Conservation (phyloP, 1,140 invertebrate species). For the Probaryconus sp. region DNA sequence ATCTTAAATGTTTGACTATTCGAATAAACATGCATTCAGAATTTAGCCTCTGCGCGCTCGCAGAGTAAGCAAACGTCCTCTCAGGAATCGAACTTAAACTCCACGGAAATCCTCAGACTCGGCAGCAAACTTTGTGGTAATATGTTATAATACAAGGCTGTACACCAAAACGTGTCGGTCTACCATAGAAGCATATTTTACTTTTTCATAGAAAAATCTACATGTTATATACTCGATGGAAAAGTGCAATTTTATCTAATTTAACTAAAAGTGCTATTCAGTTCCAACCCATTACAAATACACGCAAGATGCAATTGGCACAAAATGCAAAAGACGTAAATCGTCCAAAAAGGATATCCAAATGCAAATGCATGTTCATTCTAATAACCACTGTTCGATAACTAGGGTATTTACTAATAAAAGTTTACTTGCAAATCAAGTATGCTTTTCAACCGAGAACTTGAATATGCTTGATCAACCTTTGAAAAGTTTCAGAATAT, state of each 20-base stretch:
- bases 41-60: neutral
- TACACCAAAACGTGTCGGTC: too few species aligned
- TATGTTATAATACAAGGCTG: too few species aligned
- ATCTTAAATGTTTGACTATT: slow-evolving; percentile 21
- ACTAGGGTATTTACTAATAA: slow-evolving; percentile 21
- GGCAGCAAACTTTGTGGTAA: too few species aligned
- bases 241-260: slow-evolving; percentile 32
- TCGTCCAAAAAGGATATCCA: slow-evolving; percentile 13
- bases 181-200: too few species aligned
- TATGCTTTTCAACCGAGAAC: too few species aligned
- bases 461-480: too few species aligned
- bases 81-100: slow-evolving; percentile 7
- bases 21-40: slow-evolving; percentile 42
- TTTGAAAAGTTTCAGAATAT: too few species aligned
- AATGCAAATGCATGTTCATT: slow-evolving; percentile 50
- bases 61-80: slow-evolving; percentile 1
- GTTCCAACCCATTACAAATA: slow-evolving; percentile 29
- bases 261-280: slow-evolving; percentile 35
- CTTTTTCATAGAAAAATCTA: too few species aligned
- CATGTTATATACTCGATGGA: slow-evolving; percentile 8
- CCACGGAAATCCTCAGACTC: too few species aligned
- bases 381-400: slow-evolving; percentile 40
- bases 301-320: slow-evolving; percentile 36
- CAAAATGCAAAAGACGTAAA: neutral
- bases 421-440: slow-evolving; percentile 22